Base-by-base conservation (phyloP, 2,797 vertebrate genomes). In the Catostomus latipinnis region DNA sequence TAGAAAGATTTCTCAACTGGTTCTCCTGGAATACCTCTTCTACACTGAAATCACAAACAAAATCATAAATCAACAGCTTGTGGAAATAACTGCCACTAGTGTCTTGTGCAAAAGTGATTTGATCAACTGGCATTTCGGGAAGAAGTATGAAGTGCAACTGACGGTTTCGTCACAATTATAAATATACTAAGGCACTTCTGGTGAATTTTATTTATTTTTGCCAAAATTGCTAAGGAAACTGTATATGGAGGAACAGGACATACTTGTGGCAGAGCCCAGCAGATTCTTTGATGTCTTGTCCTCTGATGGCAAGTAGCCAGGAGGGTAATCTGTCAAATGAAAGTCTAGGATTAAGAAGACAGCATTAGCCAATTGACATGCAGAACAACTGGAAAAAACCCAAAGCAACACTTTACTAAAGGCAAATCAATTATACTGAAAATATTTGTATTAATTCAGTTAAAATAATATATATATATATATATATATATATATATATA, bases 211-310 rank as follows among this genome's bases (percentile, higher is more conserved):
- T 1, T 22, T 22, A 10, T 7, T 73, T 52, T n/a, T 60, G 43
- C 12, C 22, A 50, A 48, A 74, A 9, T 14, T 5, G 50, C 52
- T 14, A 34, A 34, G 34, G 12, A 6, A 54, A n/a, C 3, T n/a
- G 46, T 11, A 58, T 43, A 56, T 49, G 74, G 43, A 84, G 43
- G 72, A 7, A 66, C 70, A 52, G 70, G 83, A 96, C 97, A 84
- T 91, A 99, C 98, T 98, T 86, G 96, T 99, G 78, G 98, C 98
- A 84, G 97, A 98, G 74, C 98, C 98, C 83, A 99, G 94, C 72
- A 99, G 92, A 90, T 99, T 98, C 92, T 99, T 99, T 45, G 98
- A 96, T 71, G 94, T 91, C 86, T 97, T 97, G 89, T 98, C 98
- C 86, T 99, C 97, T 52, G 94, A 93, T 0, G 94, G 95, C 86